These are phyloP conservation scores for Idaea aversata DNA, from an alignment of 2,888 invertebrate genomes.

Conservation along the genomic window DNA sequence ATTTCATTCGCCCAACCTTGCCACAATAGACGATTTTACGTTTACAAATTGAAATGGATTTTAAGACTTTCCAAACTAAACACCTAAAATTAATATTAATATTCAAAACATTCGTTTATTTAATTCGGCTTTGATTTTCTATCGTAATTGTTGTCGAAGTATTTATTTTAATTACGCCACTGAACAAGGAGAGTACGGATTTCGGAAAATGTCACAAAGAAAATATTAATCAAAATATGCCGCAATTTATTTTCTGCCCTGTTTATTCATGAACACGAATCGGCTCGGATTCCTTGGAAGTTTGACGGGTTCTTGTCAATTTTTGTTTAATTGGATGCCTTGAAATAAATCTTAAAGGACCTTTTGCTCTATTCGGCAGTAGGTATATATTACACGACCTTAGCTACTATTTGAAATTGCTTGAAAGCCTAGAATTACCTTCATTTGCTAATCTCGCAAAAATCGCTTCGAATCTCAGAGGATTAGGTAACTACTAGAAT, in stretches of 20 bases:
- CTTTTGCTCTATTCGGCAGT: background rate
- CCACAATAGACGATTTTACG: background rate
- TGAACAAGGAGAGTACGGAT: slow-evolving; percentile 6
- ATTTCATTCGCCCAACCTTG: background rate
- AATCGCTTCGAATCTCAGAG: background rate
- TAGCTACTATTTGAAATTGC: background rate
- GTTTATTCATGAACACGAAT: slow-evolving; percentile 24
- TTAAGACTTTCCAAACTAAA: too few species aligned
- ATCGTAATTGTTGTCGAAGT: background rate
- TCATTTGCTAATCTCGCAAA: background rate
- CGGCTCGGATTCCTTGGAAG: background rate
- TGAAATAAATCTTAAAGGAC: background rate
- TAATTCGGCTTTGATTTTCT: slow-evolving; percentile 5
- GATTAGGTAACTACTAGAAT: background rate
- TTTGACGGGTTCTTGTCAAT: background rate
- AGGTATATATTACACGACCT: background rate
- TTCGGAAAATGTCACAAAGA: slow-evolving; percentile 2
- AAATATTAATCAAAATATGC: slow-evolving; percentile 16
- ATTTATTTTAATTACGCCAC: slow-evolving; percentile 8
- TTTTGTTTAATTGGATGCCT: background rate
- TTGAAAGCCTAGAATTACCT: background rate
- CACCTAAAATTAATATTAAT: too few species aligned
- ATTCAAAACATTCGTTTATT: background rate
- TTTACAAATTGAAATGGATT: background rate
- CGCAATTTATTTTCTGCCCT: slow-evolving; percentile 16